Evolutionary conservation across 2,888 invertebrate species (phyloP), one percentile per base, ranked within the genome.

Genomic region (Tenodera sinensis): DNA sequence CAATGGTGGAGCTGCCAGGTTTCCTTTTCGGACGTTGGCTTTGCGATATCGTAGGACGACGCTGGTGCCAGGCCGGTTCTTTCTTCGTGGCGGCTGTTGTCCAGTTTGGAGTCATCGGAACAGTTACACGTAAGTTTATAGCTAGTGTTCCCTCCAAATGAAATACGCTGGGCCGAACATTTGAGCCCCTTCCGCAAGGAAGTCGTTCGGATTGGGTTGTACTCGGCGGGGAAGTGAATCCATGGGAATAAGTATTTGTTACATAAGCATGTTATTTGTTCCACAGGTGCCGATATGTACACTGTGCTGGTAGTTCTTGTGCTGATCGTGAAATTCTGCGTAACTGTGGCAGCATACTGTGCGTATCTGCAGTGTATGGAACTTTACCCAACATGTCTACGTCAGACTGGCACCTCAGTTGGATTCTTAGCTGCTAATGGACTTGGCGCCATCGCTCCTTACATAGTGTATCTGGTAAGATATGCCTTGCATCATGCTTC

Each of bases 341-440:
- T 95, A 89, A 95, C 95, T 7, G 92, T 95, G 30, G 93, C 95
- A 9, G 95, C 95, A 92, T 95, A 95, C 91, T 93, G 95, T n/a
- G 94, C 94, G 42, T 95, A 94, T 91, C 93, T 96, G 88, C 95
- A 96, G 90, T 94, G 95, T 89, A 94, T 96, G 92, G 96, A 96
- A 93, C 93, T 96, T 28, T 96, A 96, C 92, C 96, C 96, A 20
- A 96, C 96, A 0, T 95, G 95, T 91, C 93, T 96, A 54, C 93
- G 96, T 30, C 95, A 96, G 92, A 95, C 96, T 9, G 96, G 96
- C 89, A 94, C 95, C 91, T 95, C 96, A 0, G 92, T 96, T 89
- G 95, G 95, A 54, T 94, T 94, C 89, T 94, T 96, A 83, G 92
- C 95, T 84, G 94, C 95, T 9, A 95, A 95, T 92, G 93, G 93